Percentiles rank a stretch among this genome's conserved stretches.
These are phyloP conservation scores for Latrodectus geometricus DNA, from an alignment of 1,140 invertebrate species.

Conservation along the genomic window DNA sequence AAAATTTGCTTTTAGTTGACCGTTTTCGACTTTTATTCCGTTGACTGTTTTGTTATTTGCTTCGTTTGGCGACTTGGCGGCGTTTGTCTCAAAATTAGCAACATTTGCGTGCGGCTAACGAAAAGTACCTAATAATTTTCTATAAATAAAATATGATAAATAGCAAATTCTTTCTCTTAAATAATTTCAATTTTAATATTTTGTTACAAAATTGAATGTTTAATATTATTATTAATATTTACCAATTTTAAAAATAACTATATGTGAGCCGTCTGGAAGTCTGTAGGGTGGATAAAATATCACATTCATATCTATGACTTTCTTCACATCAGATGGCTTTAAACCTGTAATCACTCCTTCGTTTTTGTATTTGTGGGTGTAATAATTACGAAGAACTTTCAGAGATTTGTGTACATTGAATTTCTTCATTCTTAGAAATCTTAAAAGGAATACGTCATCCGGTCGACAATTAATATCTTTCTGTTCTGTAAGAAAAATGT, in stretches of 20 bases:
- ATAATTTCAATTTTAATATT: too few species aligned
- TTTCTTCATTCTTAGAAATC: background rate
- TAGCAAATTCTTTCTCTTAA: background rate
- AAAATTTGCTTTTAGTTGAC: too few species aligned
- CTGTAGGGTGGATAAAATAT: background rate
- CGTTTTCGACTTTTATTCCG: too few species aligned
- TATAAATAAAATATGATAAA: background rate
- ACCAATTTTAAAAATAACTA: background rate
- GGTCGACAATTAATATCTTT: background rate
- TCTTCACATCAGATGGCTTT: background rate
- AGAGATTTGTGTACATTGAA: background rate
- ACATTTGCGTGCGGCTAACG: background rate
- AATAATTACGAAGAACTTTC: background rate
- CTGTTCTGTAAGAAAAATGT: background rate
- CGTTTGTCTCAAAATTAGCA: background rate
- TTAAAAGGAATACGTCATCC: background rate
- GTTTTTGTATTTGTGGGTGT: background rate
- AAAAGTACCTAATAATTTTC: too few species aligned
- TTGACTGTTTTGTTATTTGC: slow-evolving; percentile 9
- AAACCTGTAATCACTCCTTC: background rate
- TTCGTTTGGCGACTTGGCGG: background rate
- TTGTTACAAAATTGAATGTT: too few species aligned
- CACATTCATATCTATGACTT: background rate
- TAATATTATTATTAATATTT: background rate
- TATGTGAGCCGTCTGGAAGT: background rate